These are phyloP conservation scores for Drosophila falleni DNA, from an alignment of 2,888 invertebrate species.

Conservation along the genomic window DNA sequence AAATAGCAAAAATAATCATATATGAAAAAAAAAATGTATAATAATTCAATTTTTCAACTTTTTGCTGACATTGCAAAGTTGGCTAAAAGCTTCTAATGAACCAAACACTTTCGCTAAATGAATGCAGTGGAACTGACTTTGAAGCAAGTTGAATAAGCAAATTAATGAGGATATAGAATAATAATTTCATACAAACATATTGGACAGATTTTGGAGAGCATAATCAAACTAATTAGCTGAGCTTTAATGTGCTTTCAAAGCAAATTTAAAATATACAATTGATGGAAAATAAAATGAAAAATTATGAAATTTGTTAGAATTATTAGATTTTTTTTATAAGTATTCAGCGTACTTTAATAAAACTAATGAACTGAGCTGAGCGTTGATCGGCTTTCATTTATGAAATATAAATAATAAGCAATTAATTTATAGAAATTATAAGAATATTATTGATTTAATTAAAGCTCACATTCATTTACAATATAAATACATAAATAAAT, in stretches of 20 bases:
- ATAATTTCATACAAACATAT: neutral
- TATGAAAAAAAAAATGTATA: constrained; percentile 11
- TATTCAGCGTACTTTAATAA: neutral
- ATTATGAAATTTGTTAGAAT: no score
- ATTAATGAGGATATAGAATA: constrained; percentile 1
- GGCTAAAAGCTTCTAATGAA: constrained; percentile 55
- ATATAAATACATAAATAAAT: no score
- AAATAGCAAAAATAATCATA: constrained; percentile 40
- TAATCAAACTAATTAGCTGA: neutral
- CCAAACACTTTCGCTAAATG: constrained; percentile 28
- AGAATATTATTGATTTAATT: no score
- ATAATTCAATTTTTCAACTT: constrained; percentile 46
- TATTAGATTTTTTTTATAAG: no score
- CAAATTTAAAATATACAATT: neutral
- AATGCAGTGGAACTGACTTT: constrained; percentile 4
- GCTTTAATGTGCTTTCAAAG: neutral
- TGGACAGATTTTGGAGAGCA: neutral
- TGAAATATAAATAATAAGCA: no score
- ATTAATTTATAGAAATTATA: no score
- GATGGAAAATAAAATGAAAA: no score
- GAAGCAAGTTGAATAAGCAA: constrained; percentile 10
- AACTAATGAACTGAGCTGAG: no score
- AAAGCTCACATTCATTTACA: no score
- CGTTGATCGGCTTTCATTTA: no score
- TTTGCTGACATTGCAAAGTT: constrained; percentile 49